Conservation (phyloP, 2,888 invertebrate genomes). For the Limenitis camilla region DNA sequence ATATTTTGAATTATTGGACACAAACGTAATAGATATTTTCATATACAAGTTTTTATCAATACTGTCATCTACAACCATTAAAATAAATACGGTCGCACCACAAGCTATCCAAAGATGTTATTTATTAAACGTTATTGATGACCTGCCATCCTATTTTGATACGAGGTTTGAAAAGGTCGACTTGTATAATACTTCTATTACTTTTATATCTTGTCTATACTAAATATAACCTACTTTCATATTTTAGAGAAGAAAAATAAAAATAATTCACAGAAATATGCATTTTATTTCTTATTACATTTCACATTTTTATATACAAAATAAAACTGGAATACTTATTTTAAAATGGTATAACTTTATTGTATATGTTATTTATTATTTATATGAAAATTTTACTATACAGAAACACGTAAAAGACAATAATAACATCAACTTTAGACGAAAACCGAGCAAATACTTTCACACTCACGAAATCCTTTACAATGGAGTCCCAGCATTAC, state of each 20-base stretch:
- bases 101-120: conserved; percentile 11
- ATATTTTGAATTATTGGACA: no score
- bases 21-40: no score
- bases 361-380: no score
- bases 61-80: neutral
- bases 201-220: conserved; percentile 1
- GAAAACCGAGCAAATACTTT: no score
- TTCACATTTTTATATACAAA: conserved; percentile 1
- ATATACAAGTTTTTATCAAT: no score
- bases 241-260: conserved; percentile 2
- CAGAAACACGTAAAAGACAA: no score
- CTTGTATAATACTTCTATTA: neutral
- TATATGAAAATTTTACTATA: no score
- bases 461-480: no score
- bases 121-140: conserved; percentile 21
- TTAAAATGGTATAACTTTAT: no score
- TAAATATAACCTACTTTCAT: neutral
- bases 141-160: conserved; percentile 8
- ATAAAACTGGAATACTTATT: neutral
- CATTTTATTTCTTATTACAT: conserved; percentile 1
- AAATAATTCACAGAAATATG: conserved; percentile 1
- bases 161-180: conserved; percentile 7
- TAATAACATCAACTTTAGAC: no score
- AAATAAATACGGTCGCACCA: conserved; percentile 2
- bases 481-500: no score